Base-by-base conservation (phyloP, 1,140 invertebrate species). In the Drosophila nikananu region DNA sequence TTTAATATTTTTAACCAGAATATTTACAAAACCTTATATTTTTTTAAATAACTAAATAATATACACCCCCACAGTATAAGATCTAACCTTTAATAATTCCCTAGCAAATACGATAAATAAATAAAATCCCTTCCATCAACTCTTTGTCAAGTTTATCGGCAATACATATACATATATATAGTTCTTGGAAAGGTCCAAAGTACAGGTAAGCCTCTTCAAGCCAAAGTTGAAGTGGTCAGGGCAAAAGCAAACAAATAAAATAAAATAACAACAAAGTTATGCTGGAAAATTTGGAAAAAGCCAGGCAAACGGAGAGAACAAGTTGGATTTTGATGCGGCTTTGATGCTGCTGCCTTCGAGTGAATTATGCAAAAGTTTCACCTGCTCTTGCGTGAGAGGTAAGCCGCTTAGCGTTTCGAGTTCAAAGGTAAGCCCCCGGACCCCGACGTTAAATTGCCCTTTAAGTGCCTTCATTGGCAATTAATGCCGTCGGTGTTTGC, bases 391-490 rank as follows among this genome's bases (percentile, higher is more conserved):
- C 60, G 41, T 79, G 27, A 58, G 55, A 17, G 48, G 30, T 79
- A 79, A 79, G 66, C 66, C 66, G 59, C 76, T 79, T 72, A 79
- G 42, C 35, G 48, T 48, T 57, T 70, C 48, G 48, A 41, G 73
- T 63, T 70, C 58, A 77, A 77, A 77, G 51, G 76, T 77, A 67
- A 61, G 48, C 32, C 23, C 17, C 32, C 23, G 21, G 62, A 57
- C 54, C 68, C 59, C 61, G 60, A 60, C 63, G 68, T 51, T 87
- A 89, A 87, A 87, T 90, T 90, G 70, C 68, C 65, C 74, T 90
- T 79, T 84, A 90, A 87, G 86, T 90, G 86, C 73, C 74, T 81
- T 90, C 75, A 84, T 90, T 76, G 78, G 65, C 84, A 87, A 87
- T 89, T 89, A 87, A 83, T 89, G 81, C 73, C 77, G 73, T 70